Base-by-base conservation (phyloP, 2,113 vertebrate species). In the Muntiacus reevesi region DNA sequence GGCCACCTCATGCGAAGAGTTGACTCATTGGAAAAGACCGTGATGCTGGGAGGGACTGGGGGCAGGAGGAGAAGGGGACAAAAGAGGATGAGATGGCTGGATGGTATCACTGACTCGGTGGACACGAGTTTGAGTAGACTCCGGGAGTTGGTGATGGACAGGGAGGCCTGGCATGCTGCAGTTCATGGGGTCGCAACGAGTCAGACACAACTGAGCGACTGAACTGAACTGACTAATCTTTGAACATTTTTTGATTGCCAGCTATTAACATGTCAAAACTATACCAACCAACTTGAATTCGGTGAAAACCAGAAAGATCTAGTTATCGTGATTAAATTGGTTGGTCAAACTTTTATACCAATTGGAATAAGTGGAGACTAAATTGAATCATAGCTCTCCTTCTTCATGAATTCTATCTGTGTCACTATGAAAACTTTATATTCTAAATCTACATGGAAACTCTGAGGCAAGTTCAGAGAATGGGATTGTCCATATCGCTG, bases 391-490 rank as follows among this genome's bases (percentile, higher is more conserved):
- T 78, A 96, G 96, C 67, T 11, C 43, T 45, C 16, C 74, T 23
- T 97, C 40, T 94, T 43, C 33, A 78, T 92, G 64, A 83, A 87
- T 81, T 92, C 59, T 97, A 40, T 92, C 36, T 50, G 45, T 92
- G 30, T 90, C 64, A 43, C 17, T 12, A 93, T 81, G 78, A 94
- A 96, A 95, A 94, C 62, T 88, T 97, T 92, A 78, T 92, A 91
- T 89, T 83, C 36, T 96, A 82, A 94, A 97, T 94, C 54, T 96
- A 85, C 43, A 64, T n/a, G 62, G 76, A 94, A 16, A 76, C 2
- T 91, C 16, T 50, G 33, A 94, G 67, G 43, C 4, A 62, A 88
- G 23, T 74, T 96, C 64, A 95, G n/a, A 92, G 54, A 95, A 50
- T 14, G 47, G 8, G 91, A 76, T 45, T 67, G 40, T 47, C 36